Conservation (phyloP, 2,888 invertebrate species). For the Congeria kusceri region DNA sequence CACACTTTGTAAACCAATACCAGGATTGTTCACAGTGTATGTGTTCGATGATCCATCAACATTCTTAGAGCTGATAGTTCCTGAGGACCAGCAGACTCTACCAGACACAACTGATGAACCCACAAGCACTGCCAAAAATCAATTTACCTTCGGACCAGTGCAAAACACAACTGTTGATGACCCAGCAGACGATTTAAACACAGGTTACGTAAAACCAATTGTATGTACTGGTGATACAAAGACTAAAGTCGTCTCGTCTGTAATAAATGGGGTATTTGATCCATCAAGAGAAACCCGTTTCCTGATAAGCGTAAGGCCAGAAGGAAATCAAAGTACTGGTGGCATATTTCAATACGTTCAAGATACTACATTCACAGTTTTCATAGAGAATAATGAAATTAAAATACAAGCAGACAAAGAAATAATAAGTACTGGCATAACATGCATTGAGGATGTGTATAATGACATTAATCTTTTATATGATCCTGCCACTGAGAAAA, state of each 20-base stretch:
- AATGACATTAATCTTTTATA: conserved; percentile 59
- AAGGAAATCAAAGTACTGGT: conserved; percentile 26
- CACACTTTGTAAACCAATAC: conserved; percentile 22
- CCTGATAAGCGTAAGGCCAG: conserved; percentile 37
- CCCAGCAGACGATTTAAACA: too few relatives aligned
- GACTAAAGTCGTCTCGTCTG: conserved; percentile 24
- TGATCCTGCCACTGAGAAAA: conserved; percentile 33
- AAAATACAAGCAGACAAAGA: conserved; percentile 34
- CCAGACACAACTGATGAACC: conserved; percentile 24
- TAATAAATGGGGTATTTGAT: conserved; percentile 28
- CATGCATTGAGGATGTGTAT: conserved; percentile 43
- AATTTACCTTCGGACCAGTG: conserved; percentile 18
- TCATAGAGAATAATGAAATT: conserved; percentile 28
- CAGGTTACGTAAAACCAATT: too few relatives aligned
- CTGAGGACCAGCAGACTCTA: conserved; percentile 20
- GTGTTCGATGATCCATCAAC: conserved; percentile 3
- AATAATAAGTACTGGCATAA: conserved; percentile 34
- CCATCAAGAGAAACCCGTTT: conserved; percentile 20
- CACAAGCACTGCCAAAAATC: too few relatives aligned
- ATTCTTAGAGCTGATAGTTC: conserved; percentile 27
- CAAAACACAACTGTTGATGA: too few relatives aligned
- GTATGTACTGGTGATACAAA: conserved; percentile 23
- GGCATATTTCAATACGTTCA: conserved; percentile 47
- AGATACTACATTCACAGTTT: conserved; percentile 34
- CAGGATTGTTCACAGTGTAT: conserved; percentile 19